Evolutionary conservation across 2,113 vertebrate genomes (phyloP).

Genomic region (Numida meleagris): DNA sequence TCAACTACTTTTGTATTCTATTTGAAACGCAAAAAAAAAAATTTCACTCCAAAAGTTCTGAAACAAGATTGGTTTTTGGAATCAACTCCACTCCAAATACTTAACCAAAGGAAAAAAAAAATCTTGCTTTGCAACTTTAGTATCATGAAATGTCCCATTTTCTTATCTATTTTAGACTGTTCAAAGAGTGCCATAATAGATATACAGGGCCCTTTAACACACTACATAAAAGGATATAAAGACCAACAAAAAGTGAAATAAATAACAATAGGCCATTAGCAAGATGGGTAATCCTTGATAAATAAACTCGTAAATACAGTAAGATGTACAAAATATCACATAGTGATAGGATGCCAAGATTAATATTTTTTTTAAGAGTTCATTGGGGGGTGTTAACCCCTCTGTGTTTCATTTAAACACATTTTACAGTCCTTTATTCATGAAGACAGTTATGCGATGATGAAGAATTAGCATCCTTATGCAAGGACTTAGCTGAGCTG

Average conservation of each 20-base stretch:
- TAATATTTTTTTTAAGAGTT: constrained; percentile 83
- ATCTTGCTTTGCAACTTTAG: constrained; percentile 73
- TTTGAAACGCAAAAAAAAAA: constrained; percentile 79
- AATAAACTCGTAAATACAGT: constrained; percentile 94
- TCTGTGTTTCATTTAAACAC: constrained; percentile 81
- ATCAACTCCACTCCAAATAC: constrained; percentile 74
- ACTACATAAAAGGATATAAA: constrained; percentile 87
- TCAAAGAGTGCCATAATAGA: constrained; percentile 82
- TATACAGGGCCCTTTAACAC: constrained; percentile 82
- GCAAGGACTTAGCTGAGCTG: constrained; percentile 82
- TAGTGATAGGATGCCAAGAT: constrained; percentile 94
- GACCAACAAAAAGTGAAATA: constrained; percentile 90
- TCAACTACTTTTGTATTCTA: constrained; percentile 77
- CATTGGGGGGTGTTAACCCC: constrained; percentile 73
- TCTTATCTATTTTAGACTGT: constrained; percentile 81
- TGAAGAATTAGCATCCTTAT: constrained; percentile 81
- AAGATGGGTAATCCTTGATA: constrained; percentile 89
- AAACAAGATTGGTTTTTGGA: constrained; percentile 74
- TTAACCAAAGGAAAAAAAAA: constrained; percentile 59
- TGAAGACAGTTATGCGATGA: constrained; percentile 80
- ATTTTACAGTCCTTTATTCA: constrained; percentile 82
- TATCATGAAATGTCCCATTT: constrained; percentile 78
- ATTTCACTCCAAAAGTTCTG: constrained; percentile 77
- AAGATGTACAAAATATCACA: constrained; percentile 97
- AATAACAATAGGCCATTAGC: constrained; percentile 90